Evolutionary conservation across 2,888 invertebrate genomes (phyloP).

Genomic region (Drosophila neonasuta): DNA sequence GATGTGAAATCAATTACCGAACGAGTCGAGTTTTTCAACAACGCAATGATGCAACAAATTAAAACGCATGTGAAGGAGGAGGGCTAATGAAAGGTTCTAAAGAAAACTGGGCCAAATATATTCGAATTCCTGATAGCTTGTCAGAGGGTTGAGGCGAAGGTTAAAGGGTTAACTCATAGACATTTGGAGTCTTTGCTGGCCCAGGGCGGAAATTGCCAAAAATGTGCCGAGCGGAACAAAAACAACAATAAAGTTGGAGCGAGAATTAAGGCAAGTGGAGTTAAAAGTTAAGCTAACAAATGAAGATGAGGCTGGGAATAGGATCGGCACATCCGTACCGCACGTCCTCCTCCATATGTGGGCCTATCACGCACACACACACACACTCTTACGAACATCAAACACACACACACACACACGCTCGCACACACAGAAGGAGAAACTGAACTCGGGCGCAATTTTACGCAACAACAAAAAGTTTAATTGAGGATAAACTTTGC

Average conservation of each 20-base stretch:
- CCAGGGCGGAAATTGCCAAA: conserved; percentile 65
- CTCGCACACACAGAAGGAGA: conserved; percentile 16
- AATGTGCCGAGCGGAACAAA: conserved; percentile 62
- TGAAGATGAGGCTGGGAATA: conserved; percentile 52
- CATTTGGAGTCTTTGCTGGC: conserved; percentile 37
- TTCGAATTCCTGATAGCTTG: conserved; percentile 8
- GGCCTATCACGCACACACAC: conserved; percentile 50
- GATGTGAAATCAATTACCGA: conserved; percentile 62
- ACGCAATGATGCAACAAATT: conserved; percentile 73
- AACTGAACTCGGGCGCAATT: conserved; percentile 63
- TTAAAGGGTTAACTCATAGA: conserved; percentile 16
- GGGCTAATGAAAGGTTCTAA: conserved; percentile 64
- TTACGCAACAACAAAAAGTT: conserved; percentile 75
- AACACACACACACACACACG: conserved; percentile 11
- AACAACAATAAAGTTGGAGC: conserved; percentile 62
- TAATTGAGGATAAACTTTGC: conserved; percentile 75
- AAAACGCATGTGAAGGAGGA: conserved; percentile 57
- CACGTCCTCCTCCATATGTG: conserved; percentile 10
- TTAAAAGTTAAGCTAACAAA: conserved; percentile 74
- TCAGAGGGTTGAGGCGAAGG: not conserved
- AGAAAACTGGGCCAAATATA: not conserved
- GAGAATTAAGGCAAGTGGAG: conserved; percentile 72
- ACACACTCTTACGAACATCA: not conserved
- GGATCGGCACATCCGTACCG: conserved; percentile 12
- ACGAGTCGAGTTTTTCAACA: conserved; percentile 34